phyloP scores from a whole-genome alignment of 2,888 invertebrate genomes.

The Diaphora mendica region DNA sequence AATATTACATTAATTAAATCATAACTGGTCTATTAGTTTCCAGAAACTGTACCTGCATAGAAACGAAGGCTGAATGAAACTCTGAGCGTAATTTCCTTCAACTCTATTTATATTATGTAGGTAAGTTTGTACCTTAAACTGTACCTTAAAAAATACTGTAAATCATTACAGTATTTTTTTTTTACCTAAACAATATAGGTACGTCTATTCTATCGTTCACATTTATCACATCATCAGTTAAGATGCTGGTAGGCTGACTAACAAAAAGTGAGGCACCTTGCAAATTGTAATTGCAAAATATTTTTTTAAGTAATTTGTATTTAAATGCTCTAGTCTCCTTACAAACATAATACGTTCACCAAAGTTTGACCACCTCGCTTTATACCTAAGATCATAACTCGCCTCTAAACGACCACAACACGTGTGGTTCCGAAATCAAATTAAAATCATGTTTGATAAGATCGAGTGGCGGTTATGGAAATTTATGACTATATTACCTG shows the following conservation, averaged over 20 bases:
- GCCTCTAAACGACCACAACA: conserved; percentile 77
- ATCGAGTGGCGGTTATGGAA: conserved; percentile 87
- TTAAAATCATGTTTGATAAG: conserved; percentile 87
- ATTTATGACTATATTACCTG: conserved; percentile 87
- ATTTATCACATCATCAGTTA: not conserved
- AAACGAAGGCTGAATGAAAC: not conserved
- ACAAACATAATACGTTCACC: conserved; percentile 8
- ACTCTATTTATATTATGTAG: not conserved
- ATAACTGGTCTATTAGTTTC: not conserved
- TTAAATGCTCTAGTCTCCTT: conserved; percentile 4
- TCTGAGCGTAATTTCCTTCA: not conserved
- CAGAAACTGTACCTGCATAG: not conserved
- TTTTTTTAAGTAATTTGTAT: not conserved
- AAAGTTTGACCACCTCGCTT: conserved; percentile 22
- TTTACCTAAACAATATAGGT: not conserved
- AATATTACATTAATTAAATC: not conserved
- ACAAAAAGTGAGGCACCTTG: not conserved
- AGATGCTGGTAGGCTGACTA: not conserved
- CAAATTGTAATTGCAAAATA: not conserved
- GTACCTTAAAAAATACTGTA: no score
- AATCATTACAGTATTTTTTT: not conserved
- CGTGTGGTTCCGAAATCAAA: conserved; percentile 86
- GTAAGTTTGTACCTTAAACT: no score
- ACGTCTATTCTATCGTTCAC: not conserved
- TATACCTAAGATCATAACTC: conserved; percentile 81